Conservation (phyloP, 2,113 vertebrate species). For the Chamaea fasciata region DNA sequence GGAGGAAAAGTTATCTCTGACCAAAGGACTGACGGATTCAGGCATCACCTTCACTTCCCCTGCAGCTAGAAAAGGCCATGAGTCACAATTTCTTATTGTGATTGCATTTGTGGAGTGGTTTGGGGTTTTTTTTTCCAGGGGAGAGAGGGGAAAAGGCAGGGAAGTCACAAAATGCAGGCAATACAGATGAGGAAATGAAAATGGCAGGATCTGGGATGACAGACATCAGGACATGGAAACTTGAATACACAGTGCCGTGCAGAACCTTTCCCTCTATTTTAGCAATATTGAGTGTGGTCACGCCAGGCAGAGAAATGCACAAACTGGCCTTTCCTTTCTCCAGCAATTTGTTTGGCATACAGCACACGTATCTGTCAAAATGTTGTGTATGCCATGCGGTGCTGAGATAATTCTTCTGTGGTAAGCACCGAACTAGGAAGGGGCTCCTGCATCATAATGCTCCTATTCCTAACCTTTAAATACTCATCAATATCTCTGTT, state of each 20-base stretch:
- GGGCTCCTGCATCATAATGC: not conserved
- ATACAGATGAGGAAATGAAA: not conserved
- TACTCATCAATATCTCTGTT: constrained; percentile 67
- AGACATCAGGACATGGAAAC: not conserved
- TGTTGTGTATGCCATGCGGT: not conserved
- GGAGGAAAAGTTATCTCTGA: not conserved
- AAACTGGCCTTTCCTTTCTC: constrained; percentile 45
- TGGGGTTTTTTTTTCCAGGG: not conserved
- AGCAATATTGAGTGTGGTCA: not conserved
- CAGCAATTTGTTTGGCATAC: constrained; percentile 37
- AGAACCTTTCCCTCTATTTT: not conserved
- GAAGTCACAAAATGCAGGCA: not conserved
- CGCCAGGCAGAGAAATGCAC: constrained; percentile 28
- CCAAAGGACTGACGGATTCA: not conserved
- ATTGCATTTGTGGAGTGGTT: not conserved
- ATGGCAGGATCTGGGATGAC: not conserved
- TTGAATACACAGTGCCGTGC: not conserved
- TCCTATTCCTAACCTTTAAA: constrained; percentile 69
- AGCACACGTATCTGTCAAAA: constrained; percentile 57
- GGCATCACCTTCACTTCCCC: not conserved
- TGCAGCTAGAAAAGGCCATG: not conserved
- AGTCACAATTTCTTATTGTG: not conserved
- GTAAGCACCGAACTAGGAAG: constrained; percentile 42
- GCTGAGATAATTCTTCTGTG: constrained; percentile 35
- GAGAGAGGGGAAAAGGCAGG: not conserved